Conservation (phyloP, 2,888 invertebrate genomes). For the Cybosia mesomella region DNA sequence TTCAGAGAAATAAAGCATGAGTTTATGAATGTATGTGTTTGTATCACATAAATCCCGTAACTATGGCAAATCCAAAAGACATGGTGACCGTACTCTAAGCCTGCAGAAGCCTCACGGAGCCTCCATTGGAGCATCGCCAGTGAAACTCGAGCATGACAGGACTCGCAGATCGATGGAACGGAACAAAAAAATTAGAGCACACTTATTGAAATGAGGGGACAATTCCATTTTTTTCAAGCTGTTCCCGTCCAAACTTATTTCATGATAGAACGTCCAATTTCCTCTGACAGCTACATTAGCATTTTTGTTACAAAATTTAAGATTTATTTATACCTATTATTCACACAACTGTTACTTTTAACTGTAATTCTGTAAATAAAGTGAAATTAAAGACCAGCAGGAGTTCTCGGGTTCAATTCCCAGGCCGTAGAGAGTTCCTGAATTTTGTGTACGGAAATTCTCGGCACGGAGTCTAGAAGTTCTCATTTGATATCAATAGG, state of each 20-base stretch:
- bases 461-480: too few species aligned
- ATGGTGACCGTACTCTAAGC: slow-evolving; percentile 38
- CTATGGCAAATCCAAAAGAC: neutral
- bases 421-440: too few species aligned
- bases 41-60: neutral
- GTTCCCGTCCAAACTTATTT: slow-evolving; percentile 36
- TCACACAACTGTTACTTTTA: too few species aligned
- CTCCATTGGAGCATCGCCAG: slow-evolving; percentile 57
- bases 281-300: slow-evolving; percentile 44
- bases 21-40: neutral
- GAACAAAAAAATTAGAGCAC: slow-evolving; percentile 50
- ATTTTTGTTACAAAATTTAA: slow-evolving; percentile 45
- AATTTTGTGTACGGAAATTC: too few species aligned
- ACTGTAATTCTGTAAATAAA: neutral
- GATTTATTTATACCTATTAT: slow-evolving; percentile 21
- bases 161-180: slow-evolving; percentile 49
- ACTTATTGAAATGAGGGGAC: slow-evolving; percentile 53
- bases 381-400: neutral
- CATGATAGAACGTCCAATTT: slow-evolving; percentile 38
- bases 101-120: slow-evolving; percentile 42
- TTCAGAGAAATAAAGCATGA: too few species aligned
- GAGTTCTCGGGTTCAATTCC: neutral
- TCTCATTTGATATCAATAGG: too few species aligned
- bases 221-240: slow-evolving; percentile 35
- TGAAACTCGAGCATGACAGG: slow-evolving; percentile 55